phyloP scores from a whole-genome alignment of 1,140 invertebrate genomes.

The Trichoplusia ni region DNA sequence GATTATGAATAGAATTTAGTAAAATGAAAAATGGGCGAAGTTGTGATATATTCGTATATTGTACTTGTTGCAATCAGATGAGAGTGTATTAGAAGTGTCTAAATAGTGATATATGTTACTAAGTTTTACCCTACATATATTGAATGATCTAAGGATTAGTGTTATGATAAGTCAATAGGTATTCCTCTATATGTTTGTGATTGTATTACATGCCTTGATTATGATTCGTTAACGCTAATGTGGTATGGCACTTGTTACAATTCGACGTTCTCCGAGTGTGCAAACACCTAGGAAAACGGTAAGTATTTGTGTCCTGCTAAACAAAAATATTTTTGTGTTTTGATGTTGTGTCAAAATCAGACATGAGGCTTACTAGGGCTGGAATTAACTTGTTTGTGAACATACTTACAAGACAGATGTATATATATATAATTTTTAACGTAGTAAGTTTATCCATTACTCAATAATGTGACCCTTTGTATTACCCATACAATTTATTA shows the following conservation, averaged over 20 bases:
- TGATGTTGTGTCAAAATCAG: slow-evolving; percentile 21
- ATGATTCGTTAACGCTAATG: slow-evolving; percentile 74
- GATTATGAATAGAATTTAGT: slow-evolving; percentile 31
- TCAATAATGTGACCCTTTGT: no score
- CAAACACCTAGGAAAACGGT: slow-evolving; percentile 78
- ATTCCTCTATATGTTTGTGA: slow-evolving; percentile 75
- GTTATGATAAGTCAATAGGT: slow-evolving; percentile 71
- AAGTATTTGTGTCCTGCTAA: slow-evolving; percentile 44
- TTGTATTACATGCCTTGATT: slow-evolving; percentile 69
- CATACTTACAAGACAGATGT: no score
- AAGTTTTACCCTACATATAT: slow-evolving; percentile 50
- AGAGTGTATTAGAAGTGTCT: slow-evolving; percentile 40
- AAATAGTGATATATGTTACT: slow-evolving; percentile 44
- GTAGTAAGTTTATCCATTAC: no score
- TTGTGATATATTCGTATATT: slow-evolving; percentile 41
- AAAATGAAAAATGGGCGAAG: slow-evolving; percentile 37
- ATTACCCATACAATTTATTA: no score
- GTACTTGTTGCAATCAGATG: slow-evolving; percentile 37
- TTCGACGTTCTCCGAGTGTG: slow-evolving; percentile 77
- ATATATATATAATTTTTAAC: no score
- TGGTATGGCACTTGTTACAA: slow-evolving; percentile 80
- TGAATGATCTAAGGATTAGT: slow-evolving; percentile 70
- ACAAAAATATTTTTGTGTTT: background rate
- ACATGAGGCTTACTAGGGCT: no score
- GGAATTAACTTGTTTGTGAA: no score